A percentile compares a stretch with the other conserved stretches of the same genome.
Conservation (phyloP, 1,140 invertebrate species). For the Palaemon carinicauda region DNA sequence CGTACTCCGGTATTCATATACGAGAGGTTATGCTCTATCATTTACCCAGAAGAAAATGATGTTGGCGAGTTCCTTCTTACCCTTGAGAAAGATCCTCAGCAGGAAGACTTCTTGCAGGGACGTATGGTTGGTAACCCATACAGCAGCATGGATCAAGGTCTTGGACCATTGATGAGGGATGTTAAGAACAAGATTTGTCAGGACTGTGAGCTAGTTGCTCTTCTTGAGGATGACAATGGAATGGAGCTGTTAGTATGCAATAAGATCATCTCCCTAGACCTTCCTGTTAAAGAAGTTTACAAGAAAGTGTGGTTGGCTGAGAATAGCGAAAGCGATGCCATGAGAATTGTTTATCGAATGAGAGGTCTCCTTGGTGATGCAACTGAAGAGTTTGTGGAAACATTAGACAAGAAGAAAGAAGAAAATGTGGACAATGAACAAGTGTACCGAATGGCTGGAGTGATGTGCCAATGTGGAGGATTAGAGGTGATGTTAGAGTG, state of each 20-base stretch:
- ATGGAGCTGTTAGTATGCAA: constrained; percentile 99
- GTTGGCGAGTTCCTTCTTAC: constrained; percentile 95
- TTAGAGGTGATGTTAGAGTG: constrained; percentile 79
- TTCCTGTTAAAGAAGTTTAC: constrained; percentile 89
- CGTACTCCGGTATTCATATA: constrained; percentile 95
- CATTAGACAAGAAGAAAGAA: constrained; percentile 85
- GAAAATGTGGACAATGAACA: constrained; percentile 94
- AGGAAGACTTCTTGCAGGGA: constrained; percentile 97
- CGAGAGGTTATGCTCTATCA: constrained; percentile 95
- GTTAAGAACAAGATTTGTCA: constrained; percentile 98
- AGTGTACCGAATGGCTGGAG: constrained; percentile 81
- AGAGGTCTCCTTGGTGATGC: constrained; percentile 95
- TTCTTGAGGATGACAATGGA: constrained; percentile 97
- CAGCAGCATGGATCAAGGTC: constrained; percentile 88
- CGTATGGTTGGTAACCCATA: constrained; percentile 98
- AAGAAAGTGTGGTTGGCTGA: constrained; percentile 79
- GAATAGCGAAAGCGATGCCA: constrained; percentile 86
- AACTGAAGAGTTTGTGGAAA: constrained; percentile 98
- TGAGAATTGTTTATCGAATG: constrained; percentile 99
- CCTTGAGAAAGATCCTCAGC: constrained; percentile 97
- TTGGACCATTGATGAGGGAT: constrained; percentile 96
- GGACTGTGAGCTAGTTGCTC: constrained; percentile 95
- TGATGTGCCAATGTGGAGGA: constrained; percentile 86
- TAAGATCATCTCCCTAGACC: constrained; percentile 96
- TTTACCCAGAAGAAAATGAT: constrained; percentile 97